Evolutionary conservation across 2,797 vertebrate species (phyloP).

Genomic region (Cryptoprocta ferox): DNA sequence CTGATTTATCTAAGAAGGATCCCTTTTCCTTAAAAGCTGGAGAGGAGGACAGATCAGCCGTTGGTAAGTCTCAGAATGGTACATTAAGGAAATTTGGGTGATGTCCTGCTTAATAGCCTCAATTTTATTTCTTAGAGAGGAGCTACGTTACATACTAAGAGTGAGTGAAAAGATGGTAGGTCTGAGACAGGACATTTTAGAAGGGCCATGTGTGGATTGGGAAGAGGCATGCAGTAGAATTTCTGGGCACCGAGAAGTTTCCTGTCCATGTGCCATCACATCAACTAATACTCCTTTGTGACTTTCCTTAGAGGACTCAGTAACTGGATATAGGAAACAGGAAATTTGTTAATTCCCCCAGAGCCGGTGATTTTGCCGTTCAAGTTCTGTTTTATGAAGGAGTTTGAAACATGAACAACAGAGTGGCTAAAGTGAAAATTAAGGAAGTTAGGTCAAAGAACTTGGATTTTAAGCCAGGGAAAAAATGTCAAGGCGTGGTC

Average conservation of each 20-base stretch:
- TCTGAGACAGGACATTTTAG: background rate
- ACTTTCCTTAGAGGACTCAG: background rate
- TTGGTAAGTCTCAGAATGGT: background rate
- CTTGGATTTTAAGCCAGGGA: background rate
- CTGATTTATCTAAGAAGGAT: background rate
- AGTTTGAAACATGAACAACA: conserved; percentile 20
- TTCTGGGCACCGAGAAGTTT: background rate
- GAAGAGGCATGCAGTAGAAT: background rate
- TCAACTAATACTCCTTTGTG: background rate
- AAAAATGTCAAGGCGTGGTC: background rate
- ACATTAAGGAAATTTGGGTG: background rate
- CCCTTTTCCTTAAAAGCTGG: background rate
- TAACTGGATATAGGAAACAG: background rate
- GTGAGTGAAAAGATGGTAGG: background rate
- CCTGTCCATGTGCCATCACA: background rate
- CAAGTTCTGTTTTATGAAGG: background rate
- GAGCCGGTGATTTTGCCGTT: conserved; percentile 11
- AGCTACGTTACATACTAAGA: background rate
- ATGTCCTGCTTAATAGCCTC: background rate
- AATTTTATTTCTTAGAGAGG: background rate
- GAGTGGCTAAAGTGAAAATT: conserved; percentile 3
- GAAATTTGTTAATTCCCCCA: background rate
- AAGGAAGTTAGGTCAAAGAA: background rate
- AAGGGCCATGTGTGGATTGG: background rate
- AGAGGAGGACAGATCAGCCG: background rate